Conservation (phyloP, 2,113 vertebrate genomes). For the Notiomystis cincta region DNA sequence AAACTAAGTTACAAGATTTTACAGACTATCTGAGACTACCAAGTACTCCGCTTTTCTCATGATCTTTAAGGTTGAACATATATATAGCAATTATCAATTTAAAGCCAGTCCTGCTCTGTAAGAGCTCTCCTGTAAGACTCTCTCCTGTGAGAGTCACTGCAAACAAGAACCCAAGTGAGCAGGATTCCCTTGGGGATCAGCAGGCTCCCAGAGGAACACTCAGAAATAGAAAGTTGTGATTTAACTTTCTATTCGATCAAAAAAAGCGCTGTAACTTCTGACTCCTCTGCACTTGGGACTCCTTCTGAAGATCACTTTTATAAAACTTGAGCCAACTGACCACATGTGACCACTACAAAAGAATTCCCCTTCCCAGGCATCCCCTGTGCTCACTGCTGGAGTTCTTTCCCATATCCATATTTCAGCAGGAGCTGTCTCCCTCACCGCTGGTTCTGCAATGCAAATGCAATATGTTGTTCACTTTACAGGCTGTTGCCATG, state of each 20-base stretch:
- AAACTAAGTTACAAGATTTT: neutral
- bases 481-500: conserved; percentile 48
- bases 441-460: conserved; percentile 32
- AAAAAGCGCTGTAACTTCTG: neutral
- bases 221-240: neutral
- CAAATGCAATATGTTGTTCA: conserved; percentile 50
- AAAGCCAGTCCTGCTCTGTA: neutral
- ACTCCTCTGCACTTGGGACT: neutral
- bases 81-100: neutral
- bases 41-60: neutral
- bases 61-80: neutral
- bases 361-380: neutral
- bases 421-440: conserved; percentile 10
- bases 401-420: neutral
- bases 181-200: neutral
- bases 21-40: neutral
- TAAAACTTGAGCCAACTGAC: neutral
- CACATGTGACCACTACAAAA: neutral
- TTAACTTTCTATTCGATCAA: neutral
- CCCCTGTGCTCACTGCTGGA: neutral
- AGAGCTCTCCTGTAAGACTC: neutral
- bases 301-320: neutral
- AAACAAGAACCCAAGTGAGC: neutral
- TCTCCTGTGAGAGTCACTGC: neutral
- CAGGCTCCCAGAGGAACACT: neutral